Conservation (phyloP, 2,888 invertebrate species). For the Entomobrya proxima region DNA sequence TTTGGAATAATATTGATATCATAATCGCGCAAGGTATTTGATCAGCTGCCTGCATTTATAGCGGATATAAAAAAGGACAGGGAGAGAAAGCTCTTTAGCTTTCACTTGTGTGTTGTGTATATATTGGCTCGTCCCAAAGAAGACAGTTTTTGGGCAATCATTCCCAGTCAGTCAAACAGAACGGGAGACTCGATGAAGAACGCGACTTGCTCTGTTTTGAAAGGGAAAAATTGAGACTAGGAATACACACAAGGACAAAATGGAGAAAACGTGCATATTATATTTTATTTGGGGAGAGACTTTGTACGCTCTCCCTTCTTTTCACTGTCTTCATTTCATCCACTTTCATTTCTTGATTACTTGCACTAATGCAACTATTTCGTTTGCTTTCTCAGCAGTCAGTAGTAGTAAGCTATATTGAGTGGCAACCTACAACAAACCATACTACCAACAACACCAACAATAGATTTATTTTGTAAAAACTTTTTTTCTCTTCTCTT, state of each 20-base stretch:
- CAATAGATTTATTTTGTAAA: conserved; percentile 14
- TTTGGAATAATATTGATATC: too few species aligned
- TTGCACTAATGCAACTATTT: conserved; percentile 32
- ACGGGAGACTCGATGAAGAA: too few species aligned
- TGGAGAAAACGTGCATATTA: conserved; percentile 1
- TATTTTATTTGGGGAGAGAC: not conserved
- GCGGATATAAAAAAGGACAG: not conserved
- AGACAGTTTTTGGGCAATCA: conserved; percentile 34
- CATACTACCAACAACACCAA: not conserved
- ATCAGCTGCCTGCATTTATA: too few species aligned
- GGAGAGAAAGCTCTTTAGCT: not conserved
- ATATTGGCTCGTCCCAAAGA: not conserved
- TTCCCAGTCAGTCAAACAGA: conserved; percentile 46
- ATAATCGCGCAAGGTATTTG: too few species aligned
- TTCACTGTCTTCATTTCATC: conserved; percentile 15
- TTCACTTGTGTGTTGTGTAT: not conserved
- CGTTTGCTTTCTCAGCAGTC: not conserved
- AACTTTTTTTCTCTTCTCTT: too few species aligned
- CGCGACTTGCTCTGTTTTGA: too few species aligned
- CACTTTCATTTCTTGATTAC: conserved; percentile 38
- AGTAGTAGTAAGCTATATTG: too few species aligned
- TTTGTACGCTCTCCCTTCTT: not conserved
- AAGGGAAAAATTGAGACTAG: not conserved
- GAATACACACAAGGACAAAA: not conserved
- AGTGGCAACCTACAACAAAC: not conserved